Evolutionary conservation across 2,888 invertebrate species (phyloP), one percentile per base, ranked within the genome.

Genomic region (Gymnoscelis rufifasciata): DNA sequence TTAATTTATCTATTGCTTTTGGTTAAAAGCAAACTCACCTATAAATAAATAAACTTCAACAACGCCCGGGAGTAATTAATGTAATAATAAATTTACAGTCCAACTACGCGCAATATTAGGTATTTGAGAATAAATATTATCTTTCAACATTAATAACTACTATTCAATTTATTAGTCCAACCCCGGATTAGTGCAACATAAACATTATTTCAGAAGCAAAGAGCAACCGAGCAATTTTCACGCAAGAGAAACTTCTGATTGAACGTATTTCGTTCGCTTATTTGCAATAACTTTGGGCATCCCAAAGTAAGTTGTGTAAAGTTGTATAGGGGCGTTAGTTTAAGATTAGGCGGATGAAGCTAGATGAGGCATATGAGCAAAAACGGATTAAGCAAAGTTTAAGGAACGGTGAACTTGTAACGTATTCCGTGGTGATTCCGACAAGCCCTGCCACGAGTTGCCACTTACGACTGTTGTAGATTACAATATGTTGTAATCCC

Each of bases 231-330:
- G 36, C 43, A 51, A 47, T 45, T 51, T 56, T 57, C 63, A 65
- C 60, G 64, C 64, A 56, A 59, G 57, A 60, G 46, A 63, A 51
- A 59, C 51, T 64, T 58, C 61, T 64, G 71, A 76, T 74, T 70
- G 71, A 62, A 68, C 59, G 57, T 63, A 64, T 69, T 68, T 59
- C 62, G 59, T 60, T 55, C 56, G 66, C 61, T 67, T 74, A 74
- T 72, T 72, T 66, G 70, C 70, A 69, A 71, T 69, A 70, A 72
- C 66, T 71, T 63, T 59, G 57, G 51, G 41, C 47, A 48, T 62
- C 64, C 65, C 66, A 71, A 69, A 70, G 59, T 62, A 63, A 70
- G 60, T 68, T 66, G 55, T 53, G 50, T 26, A 26, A 26, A 26
- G 8, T 8, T 35, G 19, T 35, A 23, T 35, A 35, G 15, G 35